Conservation (phyloP, 1,140 invertebrate genomes). For the Nymphalis io region DNA sequence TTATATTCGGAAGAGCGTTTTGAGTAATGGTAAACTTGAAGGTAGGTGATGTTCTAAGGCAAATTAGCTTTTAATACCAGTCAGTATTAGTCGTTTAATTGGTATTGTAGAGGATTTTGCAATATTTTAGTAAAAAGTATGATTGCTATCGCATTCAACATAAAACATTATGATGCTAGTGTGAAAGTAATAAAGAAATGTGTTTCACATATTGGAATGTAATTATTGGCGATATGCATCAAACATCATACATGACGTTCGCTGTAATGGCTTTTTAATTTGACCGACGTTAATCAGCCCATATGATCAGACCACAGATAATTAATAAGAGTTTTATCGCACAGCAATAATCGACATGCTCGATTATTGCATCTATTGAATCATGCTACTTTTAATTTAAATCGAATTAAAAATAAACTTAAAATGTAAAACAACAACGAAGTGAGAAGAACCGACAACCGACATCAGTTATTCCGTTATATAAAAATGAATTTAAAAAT, state of each 20-base stretch:
- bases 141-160: neutral
- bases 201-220: conserved; percentile 5
- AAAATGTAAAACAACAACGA: neutral
- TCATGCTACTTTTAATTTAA: neutral
- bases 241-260: conserved; percentile 13
- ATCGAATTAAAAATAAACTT: no score
- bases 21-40: no score
- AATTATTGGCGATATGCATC: conserved; percentile 1
- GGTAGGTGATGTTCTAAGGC: no score
- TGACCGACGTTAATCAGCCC: conserved; percentile 30
- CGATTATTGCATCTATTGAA: neutral
- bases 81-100: no score
- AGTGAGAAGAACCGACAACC: no score
- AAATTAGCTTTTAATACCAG: no score
- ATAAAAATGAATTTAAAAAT: no score
- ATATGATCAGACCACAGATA: conserved; percentile 6
- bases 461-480: no score
- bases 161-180: neutral
- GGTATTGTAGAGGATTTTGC: neutral
- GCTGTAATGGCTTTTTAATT: conserved; percentile 40
- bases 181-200: conserved; percentile 7
- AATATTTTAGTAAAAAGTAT: neutral
- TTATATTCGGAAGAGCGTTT: no score
- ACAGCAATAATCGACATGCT: conserved; percentile 3
- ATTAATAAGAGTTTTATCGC: conserved; percentile 23